phyloP scores from a whole-genome alignment of 2,113 vertebrate genomes.

The Scartelaos histophorus region DNA sequence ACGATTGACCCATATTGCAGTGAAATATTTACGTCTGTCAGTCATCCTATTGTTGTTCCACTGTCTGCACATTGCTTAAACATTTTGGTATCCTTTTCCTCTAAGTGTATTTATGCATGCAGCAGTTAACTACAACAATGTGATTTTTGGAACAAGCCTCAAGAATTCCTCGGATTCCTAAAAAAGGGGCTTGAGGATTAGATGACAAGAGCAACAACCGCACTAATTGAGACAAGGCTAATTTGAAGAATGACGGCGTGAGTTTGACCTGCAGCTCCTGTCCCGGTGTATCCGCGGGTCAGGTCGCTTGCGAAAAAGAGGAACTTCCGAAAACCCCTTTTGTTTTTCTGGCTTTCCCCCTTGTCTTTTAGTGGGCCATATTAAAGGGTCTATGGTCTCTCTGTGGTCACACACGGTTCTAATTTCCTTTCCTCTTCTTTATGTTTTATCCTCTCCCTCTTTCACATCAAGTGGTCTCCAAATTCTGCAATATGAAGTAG shows the following conservation, averaged over 20 bases:
- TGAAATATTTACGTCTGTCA: not conserved
- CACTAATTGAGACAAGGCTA: slow-evolving; percentile 24
- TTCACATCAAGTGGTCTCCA: slow-evolving; percentile 60
- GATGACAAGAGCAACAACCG: slow-evolving; percentile 5
- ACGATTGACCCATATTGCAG: not conserved
- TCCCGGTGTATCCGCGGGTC: slow-evolving; percentile 61
- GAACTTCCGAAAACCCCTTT: slow-evolving; percentile 66
- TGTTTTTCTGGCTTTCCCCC: slow-evolving; percentile 74
- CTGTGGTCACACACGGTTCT: slow-evolving; percentile 77
- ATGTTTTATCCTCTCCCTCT: slow-evolving; percentile 26
- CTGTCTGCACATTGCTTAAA: slow-evolving; percentile 10
- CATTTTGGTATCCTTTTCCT: slow-evolving; percentile 6
- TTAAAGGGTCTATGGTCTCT: slow-evolving; percentile 70
- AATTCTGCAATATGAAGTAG: slow-evolving; percentile 62
- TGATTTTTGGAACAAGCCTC: slow-evolving; percentile 7
- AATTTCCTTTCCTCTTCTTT: slow-evolving; percentile 71
- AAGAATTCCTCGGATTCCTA: slow-evolving; percentile 11
- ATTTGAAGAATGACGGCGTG: slow-evolving; percentile 13
- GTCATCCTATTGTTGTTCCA: slow-evolving; percentile 8
- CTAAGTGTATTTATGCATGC: slow-evolving; percentile 6
- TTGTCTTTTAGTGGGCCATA: slow-evolving; percentile 66
- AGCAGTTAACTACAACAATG: slow-evolving; percentile 1
- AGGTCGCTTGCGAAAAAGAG: slow-evolving; percentile 73
- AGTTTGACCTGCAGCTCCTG: slow-evolving; percentile 52
- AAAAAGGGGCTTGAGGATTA: slow-evolving; percentile 13